phyloP scores from a whole-genome alignment of 2,888 invertebrate genomes.

The Hesperia comma region DNA sequence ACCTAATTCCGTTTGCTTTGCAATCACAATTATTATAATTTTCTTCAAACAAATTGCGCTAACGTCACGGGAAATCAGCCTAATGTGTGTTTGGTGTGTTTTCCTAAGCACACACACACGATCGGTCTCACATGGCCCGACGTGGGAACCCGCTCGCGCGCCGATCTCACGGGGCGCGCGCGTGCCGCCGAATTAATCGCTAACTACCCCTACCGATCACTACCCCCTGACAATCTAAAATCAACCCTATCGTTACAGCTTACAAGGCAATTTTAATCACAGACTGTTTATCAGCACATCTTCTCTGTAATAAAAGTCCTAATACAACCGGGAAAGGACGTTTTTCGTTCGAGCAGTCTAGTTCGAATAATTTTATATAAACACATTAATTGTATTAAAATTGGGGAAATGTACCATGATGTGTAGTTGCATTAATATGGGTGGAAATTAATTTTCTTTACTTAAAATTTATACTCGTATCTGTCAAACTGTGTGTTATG shows the following conservation, averaged over 20 bases:
- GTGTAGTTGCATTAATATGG: not conserved
- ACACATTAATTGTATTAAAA: not conserved
- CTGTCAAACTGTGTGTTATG: too few relatives aligned
- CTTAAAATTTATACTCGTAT: too few relatives aligned
- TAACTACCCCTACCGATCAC: slow-evolving; percentile 17
- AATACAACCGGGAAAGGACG: not conserved
- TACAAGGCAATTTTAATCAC: not conserved
- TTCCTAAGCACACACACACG: slow-evolving; percentile 39
- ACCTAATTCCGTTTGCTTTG: not conserved
- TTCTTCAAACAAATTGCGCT: not conserved
- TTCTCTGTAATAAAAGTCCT: not conserved
- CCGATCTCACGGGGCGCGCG: slow-evolving; percentile 56
- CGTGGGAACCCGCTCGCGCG: slow-evolving; percentile 63
- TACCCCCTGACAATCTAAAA: not conserved
- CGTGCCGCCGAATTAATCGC: slow-evolving; percentile 51
- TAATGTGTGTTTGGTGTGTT: slow-evolving; percentile 37
- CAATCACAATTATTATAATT: not conserved
- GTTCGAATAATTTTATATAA: slow-evolving; percentile 1
- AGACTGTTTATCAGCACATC: too few relatives aligned
- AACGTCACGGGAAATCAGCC: slow-evolving; percentile 18
- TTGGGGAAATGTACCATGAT: not conserved
- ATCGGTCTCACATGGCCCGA: slow-evolving; percentile 12
- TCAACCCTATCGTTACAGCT: not conserved
- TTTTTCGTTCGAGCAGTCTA: not conserved
- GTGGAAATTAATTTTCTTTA: not conserved